Base-by-base conservation (phyloP, 1,140 invertebrate genomes). In the Heterodera carotae region DNA sequence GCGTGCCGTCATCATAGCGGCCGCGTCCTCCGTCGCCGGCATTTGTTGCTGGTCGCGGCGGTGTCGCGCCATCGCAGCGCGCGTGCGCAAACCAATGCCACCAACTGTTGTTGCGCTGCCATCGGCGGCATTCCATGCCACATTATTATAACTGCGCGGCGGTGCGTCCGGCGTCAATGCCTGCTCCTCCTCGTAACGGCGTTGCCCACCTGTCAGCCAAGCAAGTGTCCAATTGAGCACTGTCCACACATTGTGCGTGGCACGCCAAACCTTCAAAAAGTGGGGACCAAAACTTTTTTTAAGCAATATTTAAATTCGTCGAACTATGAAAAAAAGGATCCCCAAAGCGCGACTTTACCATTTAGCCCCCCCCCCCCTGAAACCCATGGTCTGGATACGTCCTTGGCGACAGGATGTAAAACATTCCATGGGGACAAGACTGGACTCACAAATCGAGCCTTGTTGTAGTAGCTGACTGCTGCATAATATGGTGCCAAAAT, bases 401-500 rank as follows among this genome's bases (percentile, higher is more conserved):
- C n/a, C n/a, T n/a, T n/a, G n/a, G n/a, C n/a, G n/a, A n/a, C n/a
- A n/a, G n/a, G n/a, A n/a, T n/a, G n/a, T n/a, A n/a, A n/a, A n/a
- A n/a, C n/a, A n/a, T n/a, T n/a, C n/a, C n/a, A n/a, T n/a, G n/a
- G n/a, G n/a, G n/a, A n/a, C n/a, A 66, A 66, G 31, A 31, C 3
- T 29, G 31, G 31, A 75, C 73, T 75, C 25, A 75, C 73, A 66
- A 66, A 60, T 8, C 25, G 53, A 12, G 60, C 73, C 31, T 75
- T 60, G 12, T 60, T 60, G 18, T 43, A 60, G 31, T 66, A 60
- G 36, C 39, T 33, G 27, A 62, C 4, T 34, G 31, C 53, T 2
- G 73, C 73, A 43, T 64, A 75, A 75, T 66, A 75, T 1, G 60
- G 53, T n/a, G 53, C 73, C 29, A 75, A 66, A 43, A 75, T 60